Evolutionary conservation across 2,797 vertebrate species (phyloP).

Genomic region (Enteromius treurensis): DNA sequence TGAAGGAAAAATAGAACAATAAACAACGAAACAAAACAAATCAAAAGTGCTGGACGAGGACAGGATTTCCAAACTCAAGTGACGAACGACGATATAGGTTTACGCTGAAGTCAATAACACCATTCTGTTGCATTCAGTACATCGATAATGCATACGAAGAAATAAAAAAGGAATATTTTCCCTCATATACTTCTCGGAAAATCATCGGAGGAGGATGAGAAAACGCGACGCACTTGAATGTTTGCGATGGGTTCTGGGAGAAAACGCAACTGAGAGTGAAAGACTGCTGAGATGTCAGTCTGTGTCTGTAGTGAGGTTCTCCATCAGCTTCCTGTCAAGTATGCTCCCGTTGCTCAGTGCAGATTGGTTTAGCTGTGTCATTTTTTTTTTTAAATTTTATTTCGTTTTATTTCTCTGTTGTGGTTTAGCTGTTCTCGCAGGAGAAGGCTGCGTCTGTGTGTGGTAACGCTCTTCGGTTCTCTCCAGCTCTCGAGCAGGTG

Average conservation of each 20-base stretch:
- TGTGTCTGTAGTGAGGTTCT: slow-evolving; percentile 59
- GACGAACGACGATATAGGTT: slow-evolving; percentile 2
- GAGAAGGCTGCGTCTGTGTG: slow-evolving; percentile 14
- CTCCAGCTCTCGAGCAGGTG: slow-evolving; percentile 8
- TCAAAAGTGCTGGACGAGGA: slow-evolving; percentile 39
- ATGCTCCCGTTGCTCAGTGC: slow-evolving; percentile 75
- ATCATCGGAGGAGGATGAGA: slow-evolving; percentile 7
- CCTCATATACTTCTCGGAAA: slow-evolving; percentile 19
- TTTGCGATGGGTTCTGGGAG: not conserved
- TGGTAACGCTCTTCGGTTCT: not conserved
- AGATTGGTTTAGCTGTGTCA: slow-evolving; percentile 50
- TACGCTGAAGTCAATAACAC: slow-evolving; percentile 36
- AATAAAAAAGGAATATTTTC: slow-evolving; percentile 26
- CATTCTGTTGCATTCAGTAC: slow-evolving; percentile 11
- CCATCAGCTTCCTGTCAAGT: slow-evolving; percentile 71
- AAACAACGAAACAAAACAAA: too few species aligned
- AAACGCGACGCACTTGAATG: not conserved
- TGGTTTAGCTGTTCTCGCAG: slow-evolving; percentile 37
- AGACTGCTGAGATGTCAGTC: slow-evolving; percentile 10
- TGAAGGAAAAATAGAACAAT: not conserved
- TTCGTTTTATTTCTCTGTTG: slow-evolving; percentile 58
- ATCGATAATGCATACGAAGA: slow-evolving; percentile 37
- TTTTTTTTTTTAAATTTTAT: slow-evolving; percentile 55
- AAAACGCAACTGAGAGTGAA: not conserved
- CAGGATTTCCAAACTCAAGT: slow-evolving; percentile 35